phyloP scores from a whole-genome alignment of 2,113 vertebrate genomes.

The Mesitornis unicolor region DNA sequence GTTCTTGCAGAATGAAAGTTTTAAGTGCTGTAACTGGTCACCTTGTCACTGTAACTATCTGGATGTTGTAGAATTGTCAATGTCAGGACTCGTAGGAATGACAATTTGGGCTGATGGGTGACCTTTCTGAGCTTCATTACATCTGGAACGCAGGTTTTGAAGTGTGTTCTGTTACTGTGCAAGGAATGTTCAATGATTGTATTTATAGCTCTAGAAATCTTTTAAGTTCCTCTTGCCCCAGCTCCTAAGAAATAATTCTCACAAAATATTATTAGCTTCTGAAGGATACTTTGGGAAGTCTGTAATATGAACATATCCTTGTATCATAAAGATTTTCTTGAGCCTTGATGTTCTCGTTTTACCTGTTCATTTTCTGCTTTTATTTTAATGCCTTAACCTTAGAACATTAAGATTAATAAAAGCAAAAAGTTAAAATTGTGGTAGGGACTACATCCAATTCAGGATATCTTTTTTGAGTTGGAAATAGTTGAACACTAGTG shows the following conservation, averaged over 20 bases:
- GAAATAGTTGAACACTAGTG: neutral
- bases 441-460: neutral
- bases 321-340: neutral
- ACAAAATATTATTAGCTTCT: neutral
- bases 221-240: neutral
- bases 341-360: neutral
- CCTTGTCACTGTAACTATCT: neutral
- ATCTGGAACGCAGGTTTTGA: neutral
- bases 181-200: neutral
- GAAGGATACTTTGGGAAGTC: neutral
- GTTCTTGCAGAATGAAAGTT: neutral
- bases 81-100: neutral
- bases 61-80: neutral
- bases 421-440: neutral
- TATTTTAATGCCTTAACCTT: neutral
- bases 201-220: constrained; percentile 12
- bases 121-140: neutral
- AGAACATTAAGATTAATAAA: neutral
- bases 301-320: neutral
- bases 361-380: neutral
- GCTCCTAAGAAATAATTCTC: neutral
- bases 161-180: neutral
- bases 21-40: neutral
- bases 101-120: neutral
- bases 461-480: neutral